Evolutionary conservation across 2,888 invertebrate species (phyloP).

Genomic region (Notocelia uddmanniana): DNA sequence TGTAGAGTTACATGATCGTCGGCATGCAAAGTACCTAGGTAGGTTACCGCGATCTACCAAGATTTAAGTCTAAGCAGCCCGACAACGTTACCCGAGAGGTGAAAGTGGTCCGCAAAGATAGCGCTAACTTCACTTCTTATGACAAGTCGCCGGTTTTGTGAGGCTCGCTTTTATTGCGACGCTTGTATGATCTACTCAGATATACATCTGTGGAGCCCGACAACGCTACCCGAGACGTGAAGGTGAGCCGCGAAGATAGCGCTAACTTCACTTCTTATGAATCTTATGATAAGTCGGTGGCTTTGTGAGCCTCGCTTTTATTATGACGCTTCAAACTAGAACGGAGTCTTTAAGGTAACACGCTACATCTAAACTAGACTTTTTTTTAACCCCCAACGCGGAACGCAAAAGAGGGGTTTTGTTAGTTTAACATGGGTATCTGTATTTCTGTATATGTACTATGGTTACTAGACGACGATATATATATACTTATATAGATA

Average conservation of each 20-base stretch:
- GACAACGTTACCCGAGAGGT: not conserved
- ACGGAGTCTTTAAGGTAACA: not conserved
- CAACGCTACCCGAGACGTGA: not conserved
- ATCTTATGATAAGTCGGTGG: constrained; percentile 39
- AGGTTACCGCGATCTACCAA: not conserved
- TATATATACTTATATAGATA: too few species aligned
- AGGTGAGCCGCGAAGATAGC: constrained; percentile 16
- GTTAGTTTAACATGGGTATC: too few species aligned
- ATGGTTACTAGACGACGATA: too few species aligned
- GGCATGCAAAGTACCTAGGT: too few species aligned
- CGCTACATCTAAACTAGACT: not conserved
- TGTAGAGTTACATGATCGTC: too few species aligned
- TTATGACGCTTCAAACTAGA: constrained; percentile 9
- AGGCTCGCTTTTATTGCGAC: not conserved
- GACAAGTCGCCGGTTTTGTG: not conserved
- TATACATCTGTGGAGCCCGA: not conserved
- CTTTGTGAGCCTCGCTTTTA: constrained; percentile 25
- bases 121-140: constrained; percentile 37
- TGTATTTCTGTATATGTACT: too few species aligned
- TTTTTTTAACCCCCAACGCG: too few species aligned
- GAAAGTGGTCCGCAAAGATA: constrained; percentile 12
- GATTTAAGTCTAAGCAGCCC: not conserved
- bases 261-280: constrained; percentile 40
- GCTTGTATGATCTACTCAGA: not conserved
- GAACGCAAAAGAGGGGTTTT: too few species aligned